phyloP scores from a whole-genome alignment of 2,113 vertebrate genomes.

The Athene cunicularia region DNA sequence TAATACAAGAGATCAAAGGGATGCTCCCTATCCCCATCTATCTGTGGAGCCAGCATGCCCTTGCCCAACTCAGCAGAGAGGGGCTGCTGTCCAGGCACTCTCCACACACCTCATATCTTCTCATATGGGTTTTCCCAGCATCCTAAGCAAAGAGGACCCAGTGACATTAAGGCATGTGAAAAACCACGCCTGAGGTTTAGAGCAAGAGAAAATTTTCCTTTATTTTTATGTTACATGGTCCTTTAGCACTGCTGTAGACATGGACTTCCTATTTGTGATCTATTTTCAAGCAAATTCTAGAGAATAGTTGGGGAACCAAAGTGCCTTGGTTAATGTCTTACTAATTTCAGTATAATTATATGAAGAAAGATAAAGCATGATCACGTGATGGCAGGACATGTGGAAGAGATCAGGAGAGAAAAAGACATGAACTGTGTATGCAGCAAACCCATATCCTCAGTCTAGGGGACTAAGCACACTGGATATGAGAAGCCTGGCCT shows the following conservation, averaged over 20 bases:
- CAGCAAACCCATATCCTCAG: not conserved
- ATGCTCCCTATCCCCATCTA: not conserved
- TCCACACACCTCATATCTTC: not conserved
- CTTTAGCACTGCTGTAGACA: not conserved
- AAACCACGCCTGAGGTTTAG: not conserved
- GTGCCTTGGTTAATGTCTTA: not conserved
- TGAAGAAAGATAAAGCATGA: not conserved
- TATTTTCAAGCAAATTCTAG: not conserved
- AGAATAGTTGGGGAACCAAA: not conserved
- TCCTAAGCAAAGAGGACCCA: not conserved
- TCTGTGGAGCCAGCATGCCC: not conserved
- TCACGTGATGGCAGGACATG: not conserved
- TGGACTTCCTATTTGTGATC: not conserved
- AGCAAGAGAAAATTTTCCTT: not conserved
- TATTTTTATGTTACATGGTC: not conserved
- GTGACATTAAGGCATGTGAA: not conserved
- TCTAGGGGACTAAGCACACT: not conserved
- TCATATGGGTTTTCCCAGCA: not conserved
- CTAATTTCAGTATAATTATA: not conserved
- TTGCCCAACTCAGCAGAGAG: not conserved
- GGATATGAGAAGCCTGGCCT: not conserved
- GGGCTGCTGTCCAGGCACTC: not conserved
- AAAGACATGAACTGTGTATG: not conserved
- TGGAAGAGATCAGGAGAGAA: not conserved
- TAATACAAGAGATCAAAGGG: not conserved